Base-by-base conservation (phyloP, 1,140 invertebrate species). In the Drosophila bipectinata region DNA sequence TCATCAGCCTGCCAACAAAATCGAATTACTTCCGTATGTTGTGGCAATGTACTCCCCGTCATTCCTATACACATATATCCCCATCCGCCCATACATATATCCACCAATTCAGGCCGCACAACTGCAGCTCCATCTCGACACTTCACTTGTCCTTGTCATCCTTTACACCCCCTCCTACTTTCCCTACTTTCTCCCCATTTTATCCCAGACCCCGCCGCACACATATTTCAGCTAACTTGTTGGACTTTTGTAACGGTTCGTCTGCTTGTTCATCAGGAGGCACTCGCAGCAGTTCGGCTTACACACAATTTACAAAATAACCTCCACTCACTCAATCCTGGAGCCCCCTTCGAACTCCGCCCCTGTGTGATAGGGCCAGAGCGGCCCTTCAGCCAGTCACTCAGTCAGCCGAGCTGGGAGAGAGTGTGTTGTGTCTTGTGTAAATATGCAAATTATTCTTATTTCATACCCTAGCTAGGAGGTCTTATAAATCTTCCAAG, bases 1-100 rank as follows among this genome's bases (percentile, higher is more conserved):
- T 64, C 80, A 77, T 85, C 67, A 69, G 54, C 62, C 66, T 77
- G 78, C 52, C 78, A 76, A 79, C 71, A 60, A 88, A 87, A 88
- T 87, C 82, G 83, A 87, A 87, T 88, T 82, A 88, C 82, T 87
- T 87, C 82, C 81, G 81, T 87, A 71, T 77, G 79, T 73, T 80
- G 55, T 68, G 78, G 57, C 77, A 72, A 60, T 66, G 47, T 51
- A 62, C 57, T 30, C 48, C 57, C 53, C 41, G 55, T 49, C 63
- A 69, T 57, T 41, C 72, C 37, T 26, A 32, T 32, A 18, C 32
- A 77, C 4, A 71, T 34, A 69, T 49, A 34, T 45, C 34, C 45
- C 47, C 15, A 37, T 10, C 28, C 48, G 54, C 61, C n/a, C 4
- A 14, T 21, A 30, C 10, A 6, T 52, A 54, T 69, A 66, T 63